Evolutionary conservation across 2,797 vertebrate species (phyloP), one percentile per base, ranked within the genome.

Genomic region (Monodelphis domestica): DNA sequence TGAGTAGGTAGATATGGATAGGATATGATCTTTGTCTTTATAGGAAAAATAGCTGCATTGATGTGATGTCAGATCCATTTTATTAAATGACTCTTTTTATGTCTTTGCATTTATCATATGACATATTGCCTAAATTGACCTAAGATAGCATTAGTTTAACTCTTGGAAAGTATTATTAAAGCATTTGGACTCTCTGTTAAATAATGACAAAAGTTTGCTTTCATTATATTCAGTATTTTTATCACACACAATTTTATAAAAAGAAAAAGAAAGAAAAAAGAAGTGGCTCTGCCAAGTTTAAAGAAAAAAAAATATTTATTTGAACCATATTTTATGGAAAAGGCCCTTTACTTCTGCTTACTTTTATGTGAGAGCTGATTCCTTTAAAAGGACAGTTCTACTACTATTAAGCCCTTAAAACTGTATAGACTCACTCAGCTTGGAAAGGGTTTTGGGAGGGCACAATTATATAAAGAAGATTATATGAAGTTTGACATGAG

Each of bases 351-450:
- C 89, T 93, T 97, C 89, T 59, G 21, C 93, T 45, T 95, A 95
- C 95, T 97, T 97, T 97, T 95, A 12, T 88, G 12, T 52, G 50
- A 96, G 95, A 93, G 96, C 59, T 93, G 45, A 89, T 94, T 97
- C 96, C 91, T 96, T 96, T 96, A 87, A 96, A 95, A 95, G 93
- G 88, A 87, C 91, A 94, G 91, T 95, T 96, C 96, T 97, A 97
- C 97, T 97, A 97, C 97, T 97, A 97, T 97, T 97, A 94, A 95
- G 95, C 55, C 21, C 30, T 7, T 97, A 87, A 90, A 97, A 97
- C 89, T 97, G 96, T 96, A 93, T 52, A 95, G 94, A 84, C 89
- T 91, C 0, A 78, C 7, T 17, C 38, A 84, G 70, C 70, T 84
- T 84, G 50, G 26, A n/a, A 92, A 92, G 59, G 91, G 96, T 63